Evolutionary conservation across 2,113 vertebrate species (phyloP).

Genomic region (Nerophis ophidion): DNA sequence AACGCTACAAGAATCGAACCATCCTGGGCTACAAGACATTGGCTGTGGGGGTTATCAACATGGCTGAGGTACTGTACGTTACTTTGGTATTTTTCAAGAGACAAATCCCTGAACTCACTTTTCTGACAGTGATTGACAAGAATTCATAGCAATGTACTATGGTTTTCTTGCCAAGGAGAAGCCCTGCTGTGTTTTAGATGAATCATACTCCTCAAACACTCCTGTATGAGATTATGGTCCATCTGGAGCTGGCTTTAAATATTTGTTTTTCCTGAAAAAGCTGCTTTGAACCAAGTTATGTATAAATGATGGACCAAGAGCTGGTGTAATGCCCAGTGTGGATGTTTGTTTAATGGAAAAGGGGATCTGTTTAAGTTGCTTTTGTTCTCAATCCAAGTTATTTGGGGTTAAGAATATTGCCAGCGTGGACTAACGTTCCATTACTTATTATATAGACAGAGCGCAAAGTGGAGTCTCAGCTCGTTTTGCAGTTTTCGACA

Average conservation of each 20-base stretch:
- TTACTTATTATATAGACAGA: not conserved
- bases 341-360: slow-evolving; percentile 5
- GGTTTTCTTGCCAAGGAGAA: slow-evolving; percentile 23
- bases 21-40: slow-evolving; percentile 78
- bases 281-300: slow-evolving; percentile 10
- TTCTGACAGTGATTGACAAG: slow-evolving; percentile 44
- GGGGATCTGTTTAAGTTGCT: not conserved
- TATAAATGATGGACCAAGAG: slow-evolving; percentile 15
- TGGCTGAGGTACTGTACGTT: slow-evolving; percentile 67
- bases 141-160: slow-evolving; percentile 15
- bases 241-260: slow-evolving; percentile 50
- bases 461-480: not conserved
- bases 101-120: not conserved
- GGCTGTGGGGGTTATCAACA: slow-evolving; percentile 74
- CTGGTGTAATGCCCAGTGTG: slow-evolving; percentile 3
- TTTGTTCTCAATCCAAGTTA: slow-evolving; percentile 3
- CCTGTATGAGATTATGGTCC: slow-evolving; percentile 50
- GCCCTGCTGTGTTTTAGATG: slow-evolving; percentile 37
- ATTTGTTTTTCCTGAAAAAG: slow-evolving; percentile 23
- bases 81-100: slow-evolving; percentile 10
- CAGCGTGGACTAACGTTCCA: not conserved
- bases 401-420: slow-evolving; percentile 4
- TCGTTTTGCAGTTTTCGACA: not conserved
- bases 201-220: slow-evolving; percentile 48
- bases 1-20: slow-evolving; percentile 77